A percentile compares a stretch with the other conserved stretches of the same genome.
These are phyloP conservation scores for Tribolium castaneum DNA, from an alignment of 1,140 invertebrate species.

Conservation along the genomic window DNA sequence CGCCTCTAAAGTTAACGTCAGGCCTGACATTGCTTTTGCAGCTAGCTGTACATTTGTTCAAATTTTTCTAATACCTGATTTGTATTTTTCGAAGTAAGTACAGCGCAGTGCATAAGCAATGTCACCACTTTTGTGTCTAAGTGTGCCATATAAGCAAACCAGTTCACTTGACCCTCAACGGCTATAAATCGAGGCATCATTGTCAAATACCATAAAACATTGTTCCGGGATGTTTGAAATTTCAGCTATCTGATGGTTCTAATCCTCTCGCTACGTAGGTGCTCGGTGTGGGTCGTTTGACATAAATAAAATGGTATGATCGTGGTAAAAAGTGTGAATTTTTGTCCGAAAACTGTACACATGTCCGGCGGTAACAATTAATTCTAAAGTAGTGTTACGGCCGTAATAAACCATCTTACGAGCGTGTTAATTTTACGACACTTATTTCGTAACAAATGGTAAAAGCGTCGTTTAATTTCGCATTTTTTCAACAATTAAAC, in stretches of 20 bases:
- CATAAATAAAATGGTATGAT: not conserved
- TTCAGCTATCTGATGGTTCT: conserved; percentile 15
- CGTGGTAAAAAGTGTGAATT: not conserved
- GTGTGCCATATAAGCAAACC: too few species aligned
- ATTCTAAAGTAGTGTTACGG: conserved; percentile 32
- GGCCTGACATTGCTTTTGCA: too few species aligned
- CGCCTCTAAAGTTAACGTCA: too few species aligned
- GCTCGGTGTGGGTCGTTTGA: not conserved
- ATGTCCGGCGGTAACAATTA: conserved; percentile 35
- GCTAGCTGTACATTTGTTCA: too few species aligned
- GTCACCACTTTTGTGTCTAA: too few species aligned
- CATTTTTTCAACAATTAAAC: not conserved
- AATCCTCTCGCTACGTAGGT: not conserved
- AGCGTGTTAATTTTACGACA: conserved; percentile 31
- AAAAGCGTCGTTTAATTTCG: conserved; percentile 10
- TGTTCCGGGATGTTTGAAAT: conserved; percentile 26
- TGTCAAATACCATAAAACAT: not conserved
- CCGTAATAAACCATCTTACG: conserved; percentile 28
- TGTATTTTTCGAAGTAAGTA: too few species aligned
- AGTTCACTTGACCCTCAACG: not conserved
- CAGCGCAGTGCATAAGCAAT: too few species aligned
- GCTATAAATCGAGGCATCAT: not conserved
- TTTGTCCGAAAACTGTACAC: not conserved
- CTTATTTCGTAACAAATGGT: conserved; percentile 21
- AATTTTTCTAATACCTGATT: too few species aligned